Evolutionary conservation across 2,113 vertebrate genomes (phyloP).

Genomic region (Rhinogobius similis): DNA sequence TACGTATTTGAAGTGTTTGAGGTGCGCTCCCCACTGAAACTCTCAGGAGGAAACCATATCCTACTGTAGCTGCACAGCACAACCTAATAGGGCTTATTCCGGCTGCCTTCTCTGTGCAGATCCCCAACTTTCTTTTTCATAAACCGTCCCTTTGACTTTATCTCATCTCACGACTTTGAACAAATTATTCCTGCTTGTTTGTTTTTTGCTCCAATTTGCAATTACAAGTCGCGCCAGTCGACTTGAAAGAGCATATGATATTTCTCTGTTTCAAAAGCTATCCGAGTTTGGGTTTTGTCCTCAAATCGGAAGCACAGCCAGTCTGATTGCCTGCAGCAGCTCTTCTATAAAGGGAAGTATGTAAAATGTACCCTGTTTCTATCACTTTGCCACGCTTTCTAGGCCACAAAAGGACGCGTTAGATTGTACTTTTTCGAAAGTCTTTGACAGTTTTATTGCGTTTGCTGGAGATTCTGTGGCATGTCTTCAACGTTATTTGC

Average conservation of each 20-base stretch:
- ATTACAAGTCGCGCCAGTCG: conserved; percentile 38
- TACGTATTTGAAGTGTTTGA: conserved; percentile 55
- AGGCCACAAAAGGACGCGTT: conserved; percentile 30
- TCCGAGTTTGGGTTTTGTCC: conserved; percentile 19
- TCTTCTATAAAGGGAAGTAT: conserved; percentile 24
- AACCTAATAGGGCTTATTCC: conserved; percentile 44
- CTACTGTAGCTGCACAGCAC: conserved; percentile 27
- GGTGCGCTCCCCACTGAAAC: conserved; percentile 50
- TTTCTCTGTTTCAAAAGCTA: conserved; percentile 41
- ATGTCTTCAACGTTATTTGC: conserved; percentile 20
- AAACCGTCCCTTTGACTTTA: conserved; percentile 49
- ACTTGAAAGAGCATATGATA: conserved; percentile 42
- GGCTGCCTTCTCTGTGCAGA: conserved; percentile 17
- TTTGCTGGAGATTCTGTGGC: conserved; percentile 3
- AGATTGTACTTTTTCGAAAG: conserved; percentile 31
- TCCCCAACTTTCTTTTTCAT: conserved; percentile 23
- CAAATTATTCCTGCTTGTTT: conserved; percentile 49
- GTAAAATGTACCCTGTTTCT: conserved; percentile 40
- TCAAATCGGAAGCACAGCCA: conserved; percentile 28
- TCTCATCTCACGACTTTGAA: conserved; percentile 40
- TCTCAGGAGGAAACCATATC: conserved; percentile 45
- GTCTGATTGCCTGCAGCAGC: conserved; percentile 36
- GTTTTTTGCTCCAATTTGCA: conserved; percentile 49
- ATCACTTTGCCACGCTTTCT: conserved; percentile 38
- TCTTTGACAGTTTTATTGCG: conserved; percentile 35